These are phyloP conservation scores for Acanthochromis polyacanthus DNA, from an alignment of 2,113 vertebrate genomes.

Conservation along the genomic window DNA sequence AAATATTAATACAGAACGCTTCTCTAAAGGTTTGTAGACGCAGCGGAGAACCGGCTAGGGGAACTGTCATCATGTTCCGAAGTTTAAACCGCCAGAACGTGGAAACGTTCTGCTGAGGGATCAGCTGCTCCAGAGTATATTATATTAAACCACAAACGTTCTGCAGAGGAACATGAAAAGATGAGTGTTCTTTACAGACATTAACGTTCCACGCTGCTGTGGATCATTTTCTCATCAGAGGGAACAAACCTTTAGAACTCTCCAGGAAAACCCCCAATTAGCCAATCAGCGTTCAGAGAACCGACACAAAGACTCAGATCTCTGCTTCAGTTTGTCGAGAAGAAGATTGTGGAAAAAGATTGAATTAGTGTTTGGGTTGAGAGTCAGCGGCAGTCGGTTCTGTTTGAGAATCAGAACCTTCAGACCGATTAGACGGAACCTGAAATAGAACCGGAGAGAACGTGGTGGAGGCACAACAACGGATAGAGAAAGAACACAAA, in stretches of 20 bases:
- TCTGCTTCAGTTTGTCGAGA: slow-evolving; percentile 36
- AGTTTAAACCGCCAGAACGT: slow-evolving; percentile 42
- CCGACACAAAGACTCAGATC: slow-evolving; percentile 48
- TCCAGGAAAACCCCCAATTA: slow-evolving; percentile 74
- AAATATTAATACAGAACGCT: slow-evolving; percentile 80
- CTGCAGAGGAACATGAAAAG: not conserved
- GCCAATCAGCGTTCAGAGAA: slow-evolving; percentile 56
- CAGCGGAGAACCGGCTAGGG: slow-evolving; percentile 49
- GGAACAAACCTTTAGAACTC: slow-evolving; percentile 68
- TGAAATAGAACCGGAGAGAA: no score
- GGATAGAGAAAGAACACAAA: no score
- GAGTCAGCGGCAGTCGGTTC: slow-evolving; percentile 50
- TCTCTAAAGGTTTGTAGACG: slow-evolving; percentile 64
- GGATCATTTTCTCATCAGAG: slow-evolving; percentile 79
- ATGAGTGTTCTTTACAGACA: slow-evolving; percentile 65
- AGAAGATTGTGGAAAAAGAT: no score
- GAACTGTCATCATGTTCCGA: slow-evolving; percentile 43
- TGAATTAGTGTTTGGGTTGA: slow-evolving; percentile 59
- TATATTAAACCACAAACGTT: no score
- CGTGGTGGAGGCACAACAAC: no score
- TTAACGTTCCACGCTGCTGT: slow-evolving; percentile 49
- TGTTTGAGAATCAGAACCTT: slow-evolving; percentile 42
- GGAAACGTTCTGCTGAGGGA: slow-evolving; percentile 38
- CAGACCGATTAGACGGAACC: no score
- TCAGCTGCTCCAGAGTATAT: no score